Evolutionary conservation across 2,888 invertebrate genomes (phyloP), one percentile per base, ranked within the genome.

Genomic region (Agrotis exclamationis): DNA sequence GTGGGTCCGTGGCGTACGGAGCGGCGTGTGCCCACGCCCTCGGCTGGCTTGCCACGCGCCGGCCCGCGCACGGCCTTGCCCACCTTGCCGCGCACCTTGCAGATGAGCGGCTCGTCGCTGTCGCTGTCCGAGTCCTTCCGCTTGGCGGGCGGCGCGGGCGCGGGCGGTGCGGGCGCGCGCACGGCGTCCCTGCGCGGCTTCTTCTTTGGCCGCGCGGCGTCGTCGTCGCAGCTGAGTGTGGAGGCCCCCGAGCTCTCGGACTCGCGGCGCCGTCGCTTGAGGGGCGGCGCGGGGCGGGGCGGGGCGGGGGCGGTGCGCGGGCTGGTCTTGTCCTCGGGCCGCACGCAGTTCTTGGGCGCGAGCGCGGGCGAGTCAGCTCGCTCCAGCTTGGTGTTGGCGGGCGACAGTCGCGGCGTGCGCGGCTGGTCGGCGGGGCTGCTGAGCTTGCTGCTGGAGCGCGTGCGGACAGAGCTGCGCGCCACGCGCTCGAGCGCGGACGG

Each of bases 61-160:
- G 78, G 70, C 53, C 47, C 71, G 44, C 80, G 86, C 84, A 76
- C 79, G 73, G 82, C 64, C 86, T 85, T 60, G 74, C 28, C 77
- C 68, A 60, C 88, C 83, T 94, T 95, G 69, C 94, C 95, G 64
- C 98, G 95, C 92, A 97, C 97, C 94, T 98, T 97, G 85, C 97
- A 97, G 80, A 98, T 98, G 73, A 98, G 95, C 69, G 98, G 98
- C 93, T 98, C 98, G 91, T 98, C 98, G 80, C 97, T 97, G 88
- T 98, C 98, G 63, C 98, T 98, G 87, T 97, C 97, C 53, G 97
- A 97, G 85, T 98, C 98, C 88, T 97, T 97, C 85, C 96, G 95
- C 93, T 96, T 96, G 88, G 89, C 94, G 88, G 83, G 96, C 94
- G 83, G 96, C 91, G 82, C 96, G 94, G 67, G 77, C 45, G 90